These are phyloP conservation scores for Fragum whitleyi DNA, from an alignment of 2,888 invertebrate species.

Conservation along the genomic window DNA sequence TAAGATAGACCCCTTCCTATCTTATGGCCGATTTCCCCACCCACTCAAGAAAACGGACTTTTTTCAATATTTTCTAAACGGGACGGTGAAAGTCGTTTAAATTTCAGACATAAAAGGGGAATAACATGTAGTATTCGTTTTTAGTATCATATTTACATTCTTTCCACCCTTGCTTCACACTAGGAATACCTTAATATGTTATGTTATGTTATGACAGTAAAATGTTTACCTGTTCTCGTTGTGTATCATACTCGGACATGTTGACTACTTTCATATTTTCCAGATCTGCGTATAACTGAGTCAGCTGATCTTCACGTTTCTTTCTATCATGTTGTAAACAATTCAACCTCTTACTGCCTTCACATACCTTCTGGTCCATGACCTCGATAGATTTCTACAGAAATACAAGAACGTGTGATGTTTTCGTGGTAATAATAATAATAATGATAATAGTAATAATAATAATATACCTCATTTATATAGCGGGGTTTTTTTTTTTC, in stretches of 20 bases:
- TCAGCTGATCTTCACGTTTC: slow-evolving; percentile 59
- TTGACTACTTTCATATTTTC: slow-evolving; percentile 47
- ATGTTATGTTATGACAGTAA: no score
- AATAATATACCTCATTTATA: not conserved
- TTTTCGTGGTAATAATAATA: not conserved
- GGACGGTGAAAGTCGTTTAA: no score
- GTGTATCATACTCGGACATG: slow-evolving; percentile 56
- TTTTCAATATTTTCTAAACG: no score
- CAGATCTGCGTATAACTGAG: slow-evolving; percentile 59
- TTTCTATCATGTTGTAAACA: slow-evolving; percentile 64
- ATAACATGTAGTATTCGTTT: no score
- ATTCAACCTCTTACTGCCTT: slow-evolving; percentile 71
- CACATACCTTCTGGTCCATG: slow-evolving; percentile 78
- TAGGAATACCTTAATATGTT: no score
- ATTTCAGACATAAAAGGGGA: no score
- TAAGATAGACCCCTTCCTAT: no score
- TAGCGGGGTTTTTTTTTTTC: no score
- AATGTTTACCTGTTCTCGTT: slow-evolving; percentile 63
- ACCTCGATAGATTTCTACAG: slow-evolving; percentile 69
- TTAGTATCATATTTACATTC: no score
- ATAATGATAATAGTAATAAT: not conserved
- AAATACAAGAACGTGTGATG: not conserved
- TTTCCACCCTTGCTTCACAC: no score
- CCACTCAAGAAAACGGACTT: no score
- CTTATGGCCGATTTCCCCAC: no score